A percentile compares a stretch with the other conserved stretches of the same genome.
Evolutionary conservation across 2,797 vertebrate genomes (phyloP).

Genomic region (Alcedo quadribrachys): DNA sequence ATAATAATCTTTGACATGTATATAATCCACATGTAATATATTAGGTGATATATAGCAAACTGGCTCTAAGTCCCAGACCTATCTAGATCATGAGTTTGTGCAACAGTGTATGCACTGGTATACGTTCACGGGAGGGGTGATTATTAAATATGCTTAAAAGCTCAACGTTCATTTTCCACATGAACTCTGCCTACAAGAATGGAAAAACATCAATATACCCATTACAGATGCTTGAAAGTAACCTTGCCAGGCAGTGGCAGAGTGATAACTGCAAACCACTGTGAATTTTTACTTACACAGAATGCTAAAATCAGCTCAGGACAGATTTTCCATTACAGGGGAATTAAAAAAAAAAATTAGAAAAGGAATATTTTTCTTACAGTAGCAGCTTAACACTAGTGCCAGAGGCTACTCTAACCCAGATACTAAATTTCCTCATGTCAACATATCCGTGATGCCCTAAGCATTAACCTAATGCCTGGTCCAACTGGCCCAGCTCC

Average conservation of each 20-base stretch:
- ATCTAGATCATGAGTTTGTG: neutral
- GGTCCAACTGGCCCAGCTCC: neutral
- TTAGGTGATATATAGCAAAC: neutral
- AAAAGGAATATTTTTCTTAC: neutral
- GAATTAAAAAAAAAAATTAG: neutral
- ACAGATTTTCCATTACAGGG: neutral
- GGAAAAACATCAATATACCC: constrained; percentile 39
- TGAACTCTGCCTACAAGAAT: constrained; percentile 5
- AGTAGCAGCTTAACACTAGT: neutral
- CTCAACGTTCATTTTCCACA: neutral
- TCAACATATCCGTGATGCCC: neutral
- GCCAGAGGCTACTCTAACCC: neutral
- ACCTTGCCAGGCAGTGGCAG: neutral
- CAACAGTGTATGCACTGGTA: neutral
- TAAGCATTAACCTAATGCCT: neutral
- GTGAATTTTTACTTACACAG: neutral
- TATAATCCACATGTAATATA: neutral
- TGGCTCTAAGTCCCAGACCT: neutral
- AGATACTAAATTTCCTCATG: neutral
- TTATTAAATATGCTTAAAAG: neutral
- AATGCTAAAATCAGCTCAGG: constrained; percentile 24
- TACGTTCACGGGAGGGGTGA: neutral
- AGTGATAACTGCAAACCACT: neutral
- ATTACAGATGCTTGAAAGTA: constrained; percentile 25
- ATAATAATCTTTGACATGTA: neutral